Conservation (phyloP, 1,140 invertebrate genomes). For the Papilio machaon region DNA sequence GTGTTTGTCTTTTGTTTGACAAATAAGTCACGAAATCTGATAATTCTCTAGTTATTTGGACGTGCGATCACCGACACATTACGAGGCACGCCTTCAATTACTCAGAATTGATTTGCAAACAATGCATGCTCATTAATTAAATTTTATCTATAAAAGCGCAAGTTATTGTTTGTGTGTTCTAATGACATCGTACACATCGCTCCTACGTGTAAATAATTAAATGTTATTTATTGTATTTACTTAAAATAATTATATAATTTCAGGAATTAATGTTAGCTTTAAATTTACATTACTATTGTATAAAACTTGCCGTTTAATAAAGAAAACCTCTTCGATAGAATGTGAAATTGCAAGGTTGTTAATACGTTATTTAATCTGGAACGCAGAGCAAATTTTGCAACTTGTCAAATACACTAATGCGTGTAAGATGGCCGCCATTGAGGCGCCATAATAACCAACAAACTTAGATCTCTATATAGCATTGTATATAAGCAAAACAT, state of each 20-base stretch:
- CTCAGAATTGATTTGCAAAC: not conserved
- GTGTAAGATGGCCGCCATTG: not conserved
- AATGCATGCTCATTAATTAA: slow-evolving; percentile 3
- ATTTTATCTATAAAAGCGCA: not conserved
- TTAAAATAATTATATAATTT: not conserved
- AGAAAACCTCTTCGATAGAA: not conserved
- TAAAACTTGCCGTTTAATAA: not conserved
- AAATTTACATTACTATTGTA: no score
- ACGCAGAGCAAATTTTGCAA: not conserved
- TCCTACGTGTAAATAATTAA: not conserved
- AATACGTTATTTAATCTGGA: slow-evolving; percentile 2
- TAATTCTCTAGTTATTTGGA: not conserved
- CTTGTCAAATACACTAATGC: slow-evolving; percentile 21
- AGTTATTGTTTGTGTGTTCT: not conserved
- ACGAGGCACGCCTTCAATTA: not conserved
- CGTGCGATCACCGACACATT: slow-evolving; percentile 10
- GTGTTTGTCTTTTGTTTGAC: not conserved
- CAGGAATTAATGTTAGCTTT: not conserved
- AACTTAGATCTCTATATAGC: not conserved
- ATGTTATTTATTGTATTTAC: not conserved
- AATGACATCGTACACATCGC: not conserved
- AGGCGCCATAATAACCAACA: not conserved
- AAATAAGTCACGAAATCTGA: slow-evolving; percentile 10
- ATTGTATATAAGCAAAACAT: not conserved
- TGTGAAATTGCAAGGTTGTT: not conserved